These are phyloP conservation scores for Trichosurus vulpecula DNA, from an alignment of 2,797 vertebrate species.

Conservation along the genomic window DNA sequence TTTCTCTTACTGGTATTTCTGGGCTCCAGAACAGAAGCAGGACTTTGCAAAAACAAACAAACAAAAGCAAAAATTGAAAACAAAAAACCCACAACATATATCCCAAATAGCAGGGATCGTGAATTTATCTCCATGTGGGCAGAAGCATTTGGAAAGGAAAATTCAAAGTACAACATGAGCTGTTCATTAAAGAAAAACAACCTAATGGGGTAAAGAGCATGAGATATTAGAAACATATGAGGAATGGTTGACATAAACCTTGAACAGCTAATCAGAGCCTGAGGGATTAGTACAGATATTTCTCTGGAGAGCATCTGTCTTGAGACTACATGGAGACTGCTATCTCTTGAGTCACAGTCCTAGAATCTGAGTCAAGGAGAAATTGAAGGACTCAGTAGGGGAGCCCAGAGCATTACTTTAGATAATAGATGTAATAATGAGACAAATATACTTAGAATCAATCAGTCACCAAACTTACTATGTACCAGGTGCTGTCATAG, in stretches of 20 bases:
- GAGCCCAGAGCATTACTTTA: not conserved
- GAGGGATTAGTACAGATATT: not conserved
- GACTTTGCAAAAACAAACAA: not conserved
- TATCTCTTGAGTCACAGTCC: not conserved
- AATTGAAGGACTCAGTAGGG: not conserved
- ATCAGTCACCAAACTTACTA: not conserved
- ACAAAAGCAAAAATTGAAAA: not conserved
- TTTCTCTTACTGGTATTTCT: not conserved
- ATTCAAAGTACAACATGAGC: not conserved
- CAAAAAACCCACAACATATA: not conserved
- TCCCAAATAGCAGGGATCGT: not conserved
- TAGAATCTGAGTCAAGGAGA: not conserved
- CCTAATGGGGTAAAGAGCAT: not conserved
- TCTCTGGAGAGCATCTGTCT: not conserved
- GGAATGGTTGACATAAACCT: not conserved
- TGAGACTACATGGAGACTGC: not conserved
- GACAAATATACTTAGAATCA: not conserved
- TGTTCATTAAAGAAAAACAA: constrained; percentile 33
- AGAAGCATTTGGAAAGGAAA: constrained; percentile 5
- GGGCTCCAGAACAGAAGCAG: constrained; percentile 21
- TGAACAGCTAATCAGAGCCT: not conserved
- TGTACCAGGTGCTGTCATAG: not conserved
- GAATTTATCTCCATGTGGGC: not conserved
- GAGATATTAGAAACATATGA: constrained; percentile 24
- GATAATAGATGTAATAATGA: not conserved